Evolutionary conservation across 1,140 invertebrate species (phyloP), one percentile per base, ranked within the genome.

Genomic region (Anoplolepis gracilipes): DNA sequence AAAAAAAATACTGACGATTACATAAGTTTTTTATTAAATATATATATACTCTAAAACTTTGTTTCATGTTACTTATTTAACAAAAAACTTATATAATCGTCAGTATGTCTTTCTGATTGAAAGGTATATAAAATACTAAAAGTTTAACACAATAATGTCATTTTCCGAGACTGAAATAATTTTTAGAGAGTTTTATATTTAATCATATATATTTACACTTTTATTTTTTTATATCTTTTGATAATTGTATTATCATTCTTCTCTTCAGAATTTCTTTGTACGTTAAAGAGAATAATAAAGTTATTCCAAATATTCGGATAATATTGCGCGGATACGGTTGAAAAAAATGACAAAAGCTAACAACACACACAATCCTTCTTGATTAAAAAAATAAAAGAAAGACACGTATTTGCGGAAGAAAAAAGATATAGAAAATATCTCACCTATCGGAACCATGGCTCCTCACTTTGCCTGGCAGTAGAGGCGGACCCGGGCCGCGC

Each of bases 401-500:
- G 91, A 67, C 88, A 65, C 87, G 70, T 57, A 70, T n/a, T 46
- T 30, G 1, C 36, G 36, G 7, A 13, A 10, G 0, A 53, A 49
- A n/a, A 61, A 30, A 67, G 3, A 42, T 13, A 11, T 67, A 36
- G 61, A 49, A 49, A 77, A 53, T 81, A 33, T 19, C n/a, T 88
- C 89, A 96, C 96, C 95, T 96, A 93, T 96, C 96, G 85, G 96
- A 96, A 91, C 95, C 95, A 88, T 95, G 94, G 92, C 94, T 95
- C 92, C 96, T 96, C 95, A 97, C 96, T 96, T 96, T 97, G 96
- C 96, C 96, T 95, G 96, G 96, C 96, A 97, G 96, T 96, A 97
- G 96, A 96, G 96, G 96, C 95, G 96, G 96, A 95, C 96, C 96
- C 96, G 96, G 96, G 95, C 96, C 96, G 94, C 96, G 96, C 95